Evolutionary conservation across 2,797 vertebrate species (phyloP).

Genomic region (Spinibarbus caldwelli): DNA sequence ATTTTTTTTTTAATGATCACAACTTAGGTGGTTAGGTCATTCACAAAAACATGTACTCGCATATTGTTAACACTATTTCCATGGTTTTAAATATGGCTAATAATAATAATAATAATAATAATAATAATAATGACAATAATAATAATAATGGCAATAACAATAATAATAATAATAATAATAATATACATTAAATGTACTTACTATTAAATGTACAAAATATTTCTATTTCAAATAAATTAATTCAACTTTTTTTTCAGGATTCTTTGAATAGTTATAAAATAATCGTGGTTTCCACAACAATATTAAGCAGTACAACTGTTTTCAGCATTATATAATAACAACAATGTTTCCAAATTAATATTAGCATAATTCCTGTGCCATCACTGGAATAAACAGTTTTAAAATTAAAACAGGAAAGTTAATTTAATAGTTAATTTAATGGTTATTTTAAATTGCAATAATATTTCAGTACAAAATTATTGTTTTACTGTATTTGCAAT

Average conservation of each 20-base stretch:
- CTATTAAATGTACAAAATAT: neutral
- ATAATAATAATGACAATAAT: too few species aligned
- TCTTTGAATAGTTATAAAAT: neutral
- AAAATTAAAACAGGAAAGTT: too few species aligned
- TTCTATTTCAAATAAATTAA: neutral
- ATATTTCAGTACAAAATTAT: neutral
- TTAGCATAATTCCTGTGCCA: neutral
- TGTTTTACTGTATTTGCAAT: neutral
- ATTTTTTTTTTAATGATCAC: neutral
- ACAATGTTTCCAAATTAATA: neutral
- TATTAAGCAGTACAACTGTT: neutral
- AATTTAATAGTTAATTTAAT: too few species aligned
- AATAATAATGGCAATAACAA: too few species aligned
- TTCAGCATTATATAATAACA: neutral
- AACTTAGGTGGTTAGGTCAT: neutral
- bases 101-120: neutral
- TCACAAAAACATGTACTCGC: neutral
- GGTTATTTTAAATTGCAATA: too few species aligned
- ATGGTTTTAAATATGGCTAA: neutral
- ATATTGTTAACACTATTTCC: neutral
- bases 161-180: too few species aligned
- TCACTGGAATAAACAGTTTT: too few species aligned
- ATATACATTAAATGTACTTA: too few species aligned
- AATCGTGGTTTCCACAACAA: neutral
- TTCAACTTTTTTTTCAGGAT: too few species aligned